Evolutionary conservation across 2,797 vertebrate species (phyloP), one percentile per base, ranked within the genome.

Genomic region (Hemibagrus guttatus): DNA sequence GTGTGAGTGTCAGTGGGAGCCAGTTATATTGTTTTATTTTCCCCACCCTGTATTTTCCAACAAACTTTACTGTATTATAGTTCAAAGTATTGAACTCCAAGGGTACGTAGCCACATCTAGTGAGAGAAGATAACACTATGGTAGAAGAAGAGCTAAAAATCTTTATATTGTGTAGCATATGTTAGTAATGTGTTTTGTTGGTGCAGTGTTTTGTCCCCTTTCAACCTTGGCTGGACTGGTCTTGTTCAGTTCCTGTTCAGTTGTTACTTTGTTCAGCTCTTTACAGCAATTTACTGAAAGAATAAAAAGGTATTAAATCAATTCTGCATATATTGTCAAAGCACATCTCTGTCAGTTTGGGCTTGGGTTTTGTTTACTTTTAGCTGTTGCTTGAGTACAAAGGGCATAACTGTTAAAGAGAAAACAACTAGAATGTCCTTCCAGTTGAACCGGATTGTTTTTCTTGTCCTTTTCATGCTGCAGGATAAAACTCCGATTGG

Each of bases 401-500:
- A 56, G 81, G 28, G 49, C 49, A 83, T 66, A 64, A 64, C 39
- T 4, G 59, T 81, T 64, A 49, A 46, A 81, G 12, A 26, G 46
- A 68, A 69, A 71, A 68, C 5, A 14, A 35, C 11, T 79, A 23
- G 9, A 39, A 39, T 39, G 42, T 42, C 31, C 2, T 61, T 56
- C 56, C 4, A 14, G 58, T 61, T 26, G 35, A 42, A 49, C 17
- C 68, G 74, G 16, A 26, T 69, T 84, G 83, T 61, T 84, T 84
- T 74, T 82, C 81, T 68, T 19, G 81, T 82, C 46, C n/a, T 82
- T 68, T 66, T 23, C 46, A 68, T 1, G 8, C 61, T 28, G 3
- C 23, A 46, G 58, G 7, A 63, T 42, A 63, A 42, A 79, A 79
- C n/a, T 31, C 35, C 19, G 9, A 54, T n/a, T 83, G 64, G 4